Evolutionary conservation across 2,113 vertebrate species (phyloP), one percentile per base, ranked within the genome.

Genomic region (Alces alces): DNA sequence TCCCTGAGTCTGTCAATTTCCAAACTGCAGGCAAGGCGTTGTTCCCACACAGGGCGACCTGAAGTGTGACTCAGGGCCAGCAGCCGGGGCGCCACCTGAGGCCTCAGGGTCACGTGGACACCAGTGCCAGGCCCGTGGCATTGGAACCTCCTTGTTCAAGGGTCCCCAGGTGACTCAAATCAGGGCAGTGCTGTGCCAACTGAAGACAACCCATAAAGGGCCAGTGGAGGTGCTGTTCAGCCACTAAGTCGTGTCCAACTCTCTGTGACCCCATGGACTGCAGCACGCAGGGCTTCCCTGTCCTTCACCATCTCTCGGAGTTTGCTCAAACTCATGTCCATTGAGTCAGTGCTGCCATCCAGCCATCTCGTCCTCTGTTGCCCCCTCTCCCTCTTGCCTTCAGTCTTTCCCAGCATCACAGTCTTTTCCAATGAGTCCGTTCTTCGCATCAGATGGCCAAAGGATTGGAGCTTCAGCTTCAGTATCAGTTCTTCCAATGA

Each of bases 41-140:
- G 30, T 15, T 6, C 36, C 15, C 45, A 30, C 1, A 1, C 1
- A 2, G 45, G 14, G 66, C 3, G 3, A 14, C 39, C 6, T 13
- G 39, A 13, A 9, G 45, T 60, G 92, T 19, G 55, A 17, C 28
- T 19, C 15, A 13, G 78, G 47, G 47, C 47, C 78, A 52, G 47
- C 28, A 19, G 3, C 47, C 1, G 3, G 27, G 64, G 50, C 0
- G 0, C 52, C 12, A 1, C 17, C 39, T 47, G 54, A 43, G 73
- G 50, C 21, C 33, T 52, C 6, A 12, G 4, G 4, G 45, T 10
- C 50, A 43, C 0, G 7, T 5, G 15, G 79, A 33, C 33, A 28
- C 23, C 2, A 14, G 89, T 10, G 4, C 21, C 45, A 8, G 14
- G 52, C 19, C 43, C 23, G 0, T 16, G 6, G 23, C 11, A 0